Base-by-base conservation (phyloP, 2,888 invertebrate genomes). In the Aquatica leii region DNA sequence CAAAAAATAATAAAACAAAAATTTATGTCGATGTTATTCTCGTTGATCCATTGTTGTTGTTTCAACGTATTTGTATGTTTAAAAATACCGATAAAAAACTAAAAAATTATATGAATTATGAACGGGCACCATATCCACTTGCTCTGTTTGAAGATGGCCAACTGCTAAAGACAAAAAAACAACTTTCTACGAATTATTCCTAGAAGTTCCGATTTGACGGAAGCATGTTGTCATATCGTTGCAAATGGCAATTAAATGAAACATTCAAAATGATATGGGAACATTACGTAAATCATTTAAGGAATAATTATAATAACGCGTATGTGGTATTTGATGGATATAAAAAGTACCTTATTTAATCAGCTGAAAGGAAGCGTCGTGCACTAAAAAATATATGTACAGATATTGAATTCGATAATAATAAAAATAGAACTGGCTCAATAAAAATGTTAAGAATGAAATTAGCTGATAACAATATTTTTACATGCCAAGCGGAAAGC, bases 401-500 rank as follows among this genome's bases (percentile, higher is more conserved):
- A 37, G n/a, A 37, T 11, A 37, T 37, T 37, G 11, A 37, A 37
- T 24, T 24, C 37, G 37, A 37, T 37, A 37, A 37, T 12, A 37
- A 12, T 12, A 37, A 37, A 12, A 37, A 37, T 37, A 37, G 9
- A 37, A 37, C 2, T 3, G 2, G 49, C 9, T 18, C 20, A 5
- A 20, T 20, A n/a, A 18, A 46, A 14, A 46, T 46, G 46, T 20
- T 49, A 5, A 49, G 21, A 49, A 49, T 20, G 2, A 49, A 49
- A 49, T 49, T 24, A 20, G 9, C 49, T n/a, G 17, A 49, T 17
- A 17, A 49, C 49, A 49, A 17, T 49, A 49, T 18, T 49, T 49
- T 20, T 1, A 73, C 74, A 11, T 71, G 73, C 72, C 74, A 76
- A 76, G 77, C 71, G 65, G 21, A 56, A 21, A 64, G 69, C 54